Evolutionary conservation across 2,113 vertebrate genomes (phyloP).

Genomic region (western clawed frog (Xenopus tropicalis)): UCB_Xtro_10.0 CM004444.2:159215501-159216000

Average conservation of each 20-base stretch:
- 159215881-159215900: constrained; percentile 19
- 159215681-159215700: not conserved
- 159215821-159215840: too few relatives aligned
- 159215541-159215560: too few relatives aligned
- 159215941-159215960: constrained; percentile 34
- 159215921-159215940: constrained; percentile 22
- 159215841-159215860: too few relatives aligned
- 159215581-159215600: too few relatives aligned
- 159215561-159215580: too few relatives aligned
- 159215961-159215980: constrained; percentile 35
- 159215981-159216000: constrained; percentile 14
- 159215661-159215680: too few relatives aligned
- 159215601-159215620: too few relatives aligned
- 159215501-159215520: too few relatives aligned
- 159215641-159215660: too few relatives aligned
- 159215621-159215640: too few relatives aligned
- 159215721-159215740: not conserved
- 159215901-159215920: constrained; percentile 15
- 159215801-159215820: constrained; percentile 2
- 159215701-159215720: not conserved
- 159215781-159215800: constrained; percentile 23
- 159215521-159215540: too few relatives aligned
- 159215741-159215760: constrained; percentile 7
- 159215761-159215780: constrained; percentile 1
- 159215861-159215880: not conserved